Percentiles rank a stretch among this genome's conserved stretches.
Evolutionary conservation across 2,797 vertebrate species (phyloP).

Genomic region (Chrosomus eos): DNA sequence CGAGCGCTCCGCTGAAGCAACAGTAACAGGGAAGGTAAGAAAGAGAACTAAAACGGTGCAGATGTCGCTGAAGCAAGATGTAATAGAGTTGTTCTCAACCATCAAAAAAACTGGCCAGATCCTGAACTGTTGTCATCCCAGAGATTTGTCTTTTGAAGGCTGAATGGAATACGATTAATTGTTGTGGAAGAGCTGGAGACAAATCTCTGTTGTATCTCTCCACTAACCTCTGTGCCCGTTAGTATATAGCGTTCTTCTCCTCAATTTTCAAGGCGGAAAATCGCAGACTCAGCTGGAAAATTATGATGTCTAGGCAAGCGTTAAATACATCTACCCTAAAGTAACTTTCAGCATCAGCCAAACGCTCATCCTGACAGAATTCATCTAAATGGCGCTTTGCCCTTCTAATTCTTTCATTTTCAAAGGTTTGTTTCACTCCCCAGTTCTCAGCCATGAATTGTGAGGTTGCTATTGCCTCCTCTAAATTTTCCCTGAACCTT

Average conservation of each 20-base stretch:
- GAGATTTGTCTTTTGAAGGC: neutral
- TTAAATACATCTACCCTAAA: conserved; percentile 26
- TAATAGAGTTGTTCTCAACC: neutral
- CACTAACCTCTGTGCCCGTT: neutral
- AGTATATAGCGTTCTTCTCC: neutral
- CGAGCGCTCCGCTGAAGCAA: neutral
- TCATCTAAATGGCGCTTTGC: conserved; percentile 28
- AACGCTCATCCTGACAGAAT: conserved; percentile 11
- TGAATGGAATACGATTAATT: neutral
- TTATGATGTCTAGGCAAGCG: conserved; percentile 34
- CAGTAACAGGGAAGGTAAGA: neutral
- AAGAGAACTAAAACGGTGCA: neutral
- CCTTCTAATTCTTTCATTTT: conserved; percentile 2
- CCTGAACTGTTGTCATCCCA: too few species aligned
- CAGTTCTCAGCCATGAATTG: conserved; percentile 38
- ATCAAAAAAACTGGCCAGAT: neutral
- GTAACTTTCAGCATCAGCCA: conserved; percentile 20
- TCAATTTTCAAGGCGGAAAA: too few species aligned
- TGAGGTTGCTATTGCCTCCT: conserved; percentile 18
- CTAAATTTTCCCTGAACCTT: conserved; percentile 12
- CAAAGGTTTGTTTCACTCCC: conserved; percentile 13
- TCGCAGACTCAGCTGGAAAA: neutral
- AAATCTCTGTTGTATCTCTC: neutral
- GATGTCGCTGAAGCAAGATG: neutral
- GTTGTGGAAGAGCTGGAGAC: too few species aligned